Conservation (phyloP, 2,113 vertebrate genomes). For the Grallaria varia region DNA sequence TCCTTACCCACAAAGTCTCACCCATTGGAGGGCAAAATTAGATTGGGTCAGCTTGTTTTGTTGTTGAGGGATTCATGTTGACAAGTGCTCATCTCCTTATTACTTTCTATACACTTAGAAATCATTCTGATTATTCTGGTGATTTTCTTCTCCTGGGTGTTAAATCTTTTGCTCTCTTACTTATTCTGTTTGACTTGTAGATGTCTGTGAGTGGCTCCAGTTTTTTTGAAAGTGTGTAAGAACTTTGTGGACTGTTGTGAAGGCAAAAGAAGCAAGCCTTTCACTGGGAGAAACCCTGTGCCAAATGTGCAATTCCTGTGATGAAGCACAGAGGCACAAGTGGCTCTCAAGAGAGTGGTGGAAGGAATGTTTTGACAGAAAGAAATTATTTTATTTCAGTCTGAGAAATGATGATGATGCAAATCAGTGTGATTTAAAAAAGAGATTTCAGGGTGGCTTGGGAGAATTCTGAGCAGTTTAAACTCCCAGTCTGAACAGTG, state of each 20-base stretch:
- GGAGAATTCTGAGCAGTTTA: neutral
- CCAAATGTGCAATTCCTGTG: neutral
- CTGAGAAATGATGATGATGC: conserved; percentile 20
- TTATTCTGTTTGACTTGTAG: neutral
- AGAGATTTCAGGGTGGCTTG: conserved; percentile 3
- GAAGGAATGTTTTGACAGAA: conserved; percentile 3
- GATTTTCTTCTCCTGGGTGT: neutral
- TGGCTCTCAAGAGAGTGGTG: neutral
- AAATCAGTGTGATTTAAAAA: conserved; percentile 17
- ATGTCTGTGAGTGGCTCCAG: neutral
- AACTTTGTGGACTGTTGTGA: neutral
- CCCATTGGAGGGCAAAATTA: neutral
- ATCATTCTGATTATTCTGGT: neutral
- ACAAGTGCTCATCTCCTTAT: neutral
- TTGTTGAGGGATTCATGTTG: neutral
- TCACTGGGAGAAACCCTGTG: neutral
- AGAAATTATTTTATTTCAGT: neutral
- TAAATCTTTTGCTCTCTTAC: neutral
- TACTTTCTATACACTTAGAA: neutral
- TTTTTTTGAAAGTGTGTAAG: neutral
- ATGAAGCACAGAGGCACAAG: neutral
- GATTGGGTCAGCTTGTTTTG: neutral
- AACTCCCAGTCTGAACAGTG: neutral
- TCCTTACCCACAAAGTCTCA: neutral
- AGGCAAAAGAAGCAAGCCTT: neutral